Conservation (phyloP, 2,113 vertebrate genomes). For the Anoplopoma fimbria region DNA sequence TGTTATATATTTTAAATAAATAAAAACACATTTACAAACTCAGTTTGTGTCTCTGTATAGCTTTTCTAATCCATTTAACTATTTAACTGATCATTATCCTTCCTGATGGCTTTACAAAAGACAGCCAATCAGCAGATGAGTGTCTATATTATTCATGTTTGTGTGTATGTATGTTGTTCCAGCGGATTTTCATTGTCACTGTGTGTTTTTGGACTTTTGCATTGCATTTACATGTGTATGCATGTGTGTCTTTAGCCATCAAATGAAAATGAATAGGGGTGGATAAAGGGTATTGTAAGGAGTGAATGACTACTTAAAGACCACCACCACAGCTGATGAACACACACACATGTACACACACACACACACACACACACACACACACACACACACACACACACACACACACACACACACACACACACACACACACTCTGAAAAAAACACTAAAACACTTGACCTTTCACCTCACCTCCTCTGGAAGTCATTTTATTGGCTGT, state of each 20-base stretch:
- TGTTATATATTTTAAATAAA: neutral
- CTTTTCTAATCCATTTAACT: constrained; percentile 3
- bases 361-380: constrained; percentile 7
- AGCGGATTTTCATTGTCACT: neutral
- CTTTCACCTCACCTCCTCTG: constrained; percentile 69
- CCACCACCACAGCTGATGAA: constrained; percentile 59
- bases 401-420: constrained; percentile 1
- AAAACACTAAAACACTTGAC: constrained; percentile 78
- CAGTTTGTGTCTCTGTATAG: neutral
- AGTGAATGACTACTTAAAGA: constrained; percentile 65
- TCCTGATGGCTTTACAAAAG: constrained; percentile 9
- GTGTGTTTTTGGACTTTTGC: neutral
- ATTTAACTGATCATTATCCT: neutral
- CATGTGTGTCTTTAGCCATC: constrained; percentile 19
- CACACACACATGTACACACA: constrained; percentile 24
- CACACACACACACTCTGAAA: constrained; percentile 38
- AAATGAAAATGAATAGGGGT: constrained; percentile 44
- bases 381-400: neutral
- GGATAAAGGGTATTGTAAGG: constrained; percentile 47
- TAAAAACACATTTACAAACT: neutral
- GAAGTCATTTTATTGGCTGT: constrained; percentile 74
- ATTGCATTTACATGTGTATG: neutral
- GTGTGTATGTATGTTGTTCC: neutral
- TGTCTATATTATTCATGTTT: constrained; percentile 2
- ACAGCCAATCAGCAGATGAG: constrained; percentile 20